A percentile compares a stretch with the other conserved stretches of the same genome.
phyloP scores from a whole-genome alignment of 2,113 vertebrate genomes.

The Hippocampus zosterae region DNA sequence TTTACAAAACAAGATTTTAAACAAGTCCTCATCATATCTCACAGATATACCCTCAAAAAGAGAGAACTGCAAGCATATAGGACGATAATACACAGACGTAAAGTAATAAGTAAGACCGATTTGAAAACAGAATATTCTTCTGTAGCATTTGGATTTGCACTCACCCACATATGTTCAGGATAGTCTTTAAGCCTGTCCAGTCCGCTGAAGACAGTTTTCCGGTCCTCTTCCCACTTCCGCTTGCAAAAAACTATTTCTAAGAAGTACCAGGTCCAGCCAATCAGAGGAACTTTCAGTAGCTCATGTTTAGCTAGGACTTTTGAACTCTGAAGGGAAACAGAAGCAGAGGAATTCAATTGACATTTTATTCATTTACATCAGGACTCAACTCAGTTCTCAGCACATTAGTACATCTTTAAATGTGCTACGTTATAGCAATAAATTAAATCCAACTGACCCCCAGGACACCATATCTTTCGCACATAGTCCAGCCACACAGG shows the following conservation, averaged over 20 bases:
- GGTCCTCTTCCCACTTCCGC: constrained; percentile 95
- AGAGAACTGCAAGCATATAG: too few relatives aligned
- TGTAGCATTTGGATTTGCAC: constrained; percentile 48
- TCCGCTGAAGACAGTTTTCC: constrained; percentile 82
- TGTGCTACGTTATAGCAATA: not conserved
- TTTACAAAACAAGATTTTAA: too few relatives aligned
- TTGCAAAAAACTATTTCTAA: constrained; percentile 98
- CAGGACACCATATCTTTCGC: constrained; percentile 88
- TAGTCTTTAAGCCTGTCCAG: constrained; percentile 83
- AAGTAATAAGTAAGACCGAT: too few relatives aligned
- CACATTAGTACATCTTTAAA: not conserved
- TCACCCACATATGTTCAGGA: constrained; percentile 96
- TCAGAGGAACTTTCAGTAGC: constrained; percentile 90
- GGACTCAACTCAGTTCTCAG: not conserved
- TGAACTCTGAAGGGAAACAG: constrained; percentile 78
- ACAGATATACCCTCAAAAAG: too few relatives aligned
- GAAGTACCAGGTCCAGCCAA: constrained; percentile 99
- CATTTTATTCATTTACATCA: not conserved
- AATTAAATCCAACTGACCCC: constrained; percentile 79
- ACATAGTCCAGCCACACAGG: constrained; percentile 98
- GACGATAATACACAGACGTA: not conserved
- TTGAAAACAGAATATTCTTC: not conserved
- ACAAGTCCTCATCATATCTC: too few relatives aligned
- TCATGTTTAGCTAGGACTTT: constrained; percentile 97
- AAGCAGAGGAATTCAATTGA: not conserved